Evolutionary conservation across 53 echinoderm and acorn worm genomes (phyloP).

Genomic region (Echinometra lucunter): DNA sequence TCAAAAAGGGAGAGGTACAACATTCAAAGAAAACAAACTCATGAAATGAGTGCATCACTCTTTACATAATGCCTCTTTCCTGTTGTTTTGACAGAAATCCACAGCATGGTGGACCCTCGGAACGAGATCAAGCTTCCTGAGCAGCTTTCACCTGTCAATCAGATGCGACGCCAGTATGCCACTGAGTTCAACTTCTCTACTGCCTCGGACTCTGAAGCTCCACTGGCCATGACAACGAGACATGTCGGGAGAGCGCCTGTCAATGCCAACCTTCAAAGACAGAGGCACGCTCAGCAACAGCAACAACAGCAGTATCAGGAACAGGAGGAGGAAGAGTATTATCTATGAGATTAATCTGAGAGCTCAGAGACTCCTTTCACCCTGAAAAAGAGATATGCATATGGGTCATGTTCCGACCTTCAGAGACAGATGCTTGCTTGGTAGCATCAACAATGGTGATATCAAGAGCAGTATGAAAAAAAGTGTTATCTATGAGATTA

Average conservation of each 20-base stretch:
- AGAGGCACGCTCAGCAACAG: constrained; percentile 40
- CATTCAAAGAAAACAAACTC: no score
- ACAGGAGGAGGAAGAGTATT: constrained; percentile 64
- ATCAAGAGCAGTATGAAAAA: constrained; percentile 40
- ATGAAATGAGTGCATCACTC: neutral
- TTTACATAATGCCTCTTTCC: neutral
- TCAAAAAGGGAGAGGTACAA: no score
- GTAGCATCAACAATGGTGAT: constrained; percentile 8
- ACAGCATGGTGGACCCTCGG: constrained; percentile 82
- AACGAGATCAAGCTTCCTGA: constrained; percentile 80
- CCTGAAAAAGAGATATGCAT: neutral
- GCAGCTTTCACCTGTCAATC: constrained; percentile 76
- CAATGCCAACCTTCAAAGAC: neutral
- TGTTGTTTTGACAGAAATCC: constrained; percentile 71
- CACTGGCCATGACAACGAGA: constrained; percentile 20
- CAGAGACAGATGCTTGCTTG: neutral
- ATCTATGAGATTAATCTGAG: constrained; percentile 32
- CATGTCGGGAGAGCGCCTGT: constrained; percentile 32
- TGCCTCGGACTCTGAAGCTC: constrained; percentile 45
- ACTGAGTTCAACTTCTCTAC: constrained; percentile 63
- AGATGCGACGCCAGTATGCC: constrained; percentile 64
- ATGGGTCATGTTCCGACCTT: neutral
- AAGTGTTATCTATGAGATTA: constrained; percentile 58
- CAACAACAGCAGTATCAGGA: constrained; percentile 34
- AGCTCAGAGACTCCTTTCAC: neutral